phyloP scores from a whole-genome alignment of 1,140 invertebrate species.

The Antheraea mylitta region DNA sequence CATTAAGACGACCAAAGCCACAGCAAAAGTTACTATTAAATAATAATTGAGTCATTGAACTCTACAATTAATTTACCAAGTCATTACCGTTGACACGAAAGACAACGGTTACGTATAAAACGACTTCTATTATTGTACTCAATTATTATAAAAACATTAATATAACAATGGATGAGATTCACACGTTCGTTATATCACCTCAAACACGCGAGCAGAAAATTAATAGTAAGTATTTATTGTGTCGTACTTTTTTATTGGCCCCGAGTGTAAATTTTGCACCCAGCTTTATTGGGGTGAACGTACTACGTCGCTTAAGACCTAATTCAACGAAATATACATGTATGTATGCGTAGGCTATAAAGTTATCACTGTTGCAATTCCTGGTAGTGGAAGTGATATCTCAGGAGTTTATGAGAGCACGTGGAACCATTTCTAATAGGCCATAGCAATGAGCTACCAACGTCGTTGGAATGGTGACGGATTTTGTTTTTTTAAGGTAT shows the following conservation, averaged over 20 bases:
- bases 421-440: no score
- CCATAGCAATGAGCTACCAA: no score
- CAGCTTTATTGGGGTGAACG: conserved; percentile 1
- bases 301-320: not conserved
- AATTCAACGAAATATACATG: not conserved
- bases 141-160: not conserved
- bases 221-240: not conserved
- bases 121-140: not conserved
- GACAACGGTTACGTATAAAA: not conserved
- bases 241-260: not conserved
- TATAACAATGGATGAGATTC: not conserved
- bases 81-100: not conserved
- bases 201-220: not conserved
- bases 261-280: conserved; percentile 1
- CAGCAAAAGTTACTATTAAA: no score
- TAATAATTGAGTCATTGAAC: not conserved
- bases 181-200: not conserved
- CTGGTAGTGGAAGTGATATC: no score
- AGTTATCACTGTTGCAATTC: no score
- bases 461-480: no score
- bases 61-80: not conserved
- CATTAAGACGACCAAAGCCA: no score
- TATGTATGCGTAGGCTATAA: not conserved
- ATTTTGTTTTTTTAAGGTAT: no score
- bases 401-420: no score